These are phyloP conservation scores for Semotilus atromaculatus DNA, from an alignment of 2,797 vertebrate genomes.

Conservation along the genomic window DNA sequence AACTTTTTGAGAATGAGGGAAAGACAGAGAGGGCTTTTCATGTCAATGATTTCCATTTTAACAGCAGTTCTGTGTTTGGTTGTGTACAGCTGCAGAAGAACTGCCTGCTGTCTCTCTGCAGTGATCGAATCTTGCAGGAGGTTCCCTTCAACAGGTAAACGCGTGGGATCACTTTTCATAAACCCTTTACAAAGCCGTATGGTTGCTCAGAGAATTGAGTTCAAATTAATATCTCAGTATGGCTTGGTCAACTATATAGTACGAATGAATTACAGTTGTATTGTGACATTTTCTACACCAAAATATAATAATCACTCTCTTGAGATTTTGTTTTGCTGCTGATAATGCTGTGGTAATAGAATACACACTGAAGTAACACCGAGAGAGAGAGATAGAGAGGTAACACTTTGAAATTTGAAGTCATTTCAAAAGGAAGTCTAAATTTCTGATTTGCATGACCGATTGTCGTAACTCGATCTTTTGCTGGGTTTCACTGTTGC, in stretches of 20 bases:
- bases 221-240: neutral
- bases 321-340: neutral
- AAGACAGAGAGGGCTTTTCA: neutral
- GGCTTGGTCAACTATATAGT: neutral
- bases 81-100: slow-evolving; percentile 92
- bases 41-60: neutral
- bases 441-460: neutral
- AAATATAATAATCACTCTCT: neutral
- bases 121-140: slow-evolving; percentile 97
- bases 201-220: neutral
- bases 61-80: neutral
- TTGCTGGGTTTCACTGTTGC: neutral
- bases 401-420: too few relatives aligned
- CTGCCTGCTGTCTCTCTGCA: slow-evolving; percentile 97
- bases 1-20: neutral
- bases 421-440: neutral
- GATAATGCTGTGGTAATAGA: neutral
- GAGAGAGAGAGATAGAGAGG: too few relatives aligned
- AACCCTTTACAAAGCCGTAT: neutral
- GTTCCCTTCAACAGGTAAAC: slow-evolving; percentile 95
- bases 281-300: neutral
- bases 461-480: accelerated
- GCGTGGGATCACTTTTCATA: neutral
- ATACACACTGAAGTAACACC: neutral
- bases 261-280: neutral